These are phyloP conservation scores for Gallinago undulata DNA, from an alignment of 2,113 vertebrate species.

Conservation along the genomic window DNA sequence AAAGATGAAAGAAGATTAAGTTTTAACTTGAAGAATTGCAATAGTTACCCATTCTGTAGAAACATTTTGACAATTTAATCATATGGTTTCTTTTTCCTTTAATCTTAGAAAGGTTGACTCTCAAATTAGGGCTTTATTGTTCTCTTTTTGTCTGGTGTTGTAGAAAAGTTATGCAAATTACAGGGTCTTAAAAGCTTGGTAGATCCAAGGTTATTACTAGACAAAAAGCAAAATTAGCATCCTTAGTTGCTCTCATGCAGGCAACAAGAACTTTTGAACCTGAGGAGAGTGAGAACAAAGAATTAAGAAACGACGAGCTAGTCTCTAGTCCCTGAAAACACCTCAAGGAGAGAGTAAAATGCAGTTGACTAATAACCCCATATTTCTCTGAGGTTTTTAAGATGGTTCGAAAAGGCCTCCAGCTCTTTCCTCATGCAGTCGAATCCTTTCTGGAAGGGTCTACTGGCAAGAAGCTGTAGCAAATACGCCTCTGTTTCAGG, in stretches of 20 bases:
- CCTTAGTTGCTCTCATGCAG: neutral
- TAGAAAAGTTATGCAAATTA: neutral
- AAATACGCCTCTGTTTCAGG: neutral
- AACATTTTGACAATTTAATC: neutral
- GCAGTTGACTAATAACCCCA: neutral
- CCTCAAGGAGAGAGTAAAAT: neutral
- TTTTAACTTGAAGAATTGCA: neutral
- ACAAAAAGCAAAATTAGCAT: neutral
- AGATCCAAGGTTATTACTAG: neutral
- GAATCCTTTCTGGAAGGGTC: neutral
- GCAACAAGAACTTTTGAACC: neutral
- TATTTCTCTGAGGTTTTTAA: neutral
- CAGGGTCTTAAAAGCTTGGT: neutral
- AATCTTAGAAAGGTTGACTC: neutral
- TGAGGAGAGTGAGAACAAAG: neutral
- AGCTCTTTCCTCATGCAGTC: neutral
- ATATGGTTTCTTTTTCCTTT: neutral
- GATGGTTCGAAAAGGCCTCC: neutral
- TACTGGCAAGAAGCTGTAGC: accelerated
- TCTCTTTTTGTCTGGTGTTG: neutral
- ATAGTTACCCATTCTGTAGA: neutral
- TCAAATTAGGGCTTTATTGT: neutral
- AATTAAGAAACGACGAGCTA: neutral
- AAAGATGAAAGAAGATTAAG: neutral
- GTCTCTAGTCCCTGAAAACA: neutral